Evolutionary conservation across 1,140 invertebrate species (phyloP).

Genomic region (Heliconius eleuchia): DNA sequence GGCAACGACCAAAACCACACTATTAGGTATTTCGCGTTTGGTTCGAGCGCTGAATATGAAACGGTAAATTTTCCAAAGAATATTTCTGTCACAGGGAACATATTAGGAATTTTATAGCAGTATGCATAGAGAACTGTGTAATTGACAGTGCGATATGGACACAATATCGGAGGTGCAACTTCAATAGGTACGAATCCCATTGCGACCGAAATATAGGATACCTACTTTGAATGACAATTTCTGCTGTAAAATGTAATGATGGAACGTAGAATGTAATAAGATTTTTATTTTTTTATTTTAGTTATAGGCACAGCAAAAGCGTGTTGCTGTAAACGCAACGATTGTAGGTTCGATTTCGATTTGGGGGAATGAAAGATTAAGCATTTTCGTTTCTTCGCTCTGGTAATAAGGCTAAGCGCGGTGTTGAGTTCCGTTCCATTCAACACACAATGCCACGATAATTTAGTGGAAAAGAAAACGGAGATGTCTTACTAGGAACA

Average conservation of each 20-base stretch:
- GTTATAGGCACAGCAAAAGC: too few relatives aligned
- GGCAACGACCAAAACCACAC: background rate
- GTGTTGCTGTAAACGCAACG: too few relatives aligned
- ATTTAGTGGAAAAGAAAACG: too few relatives aligned
- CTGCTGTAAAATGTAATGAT: background rate
- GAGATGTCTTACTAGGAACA: too few relatives aligned
- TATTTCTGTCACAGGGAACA: background rate
- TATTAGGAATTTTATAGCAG: constrained; percentile 2
- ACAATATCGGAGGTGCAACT: constrained; percentile 1
- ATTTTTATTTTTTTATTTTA: too few relatives aligned
- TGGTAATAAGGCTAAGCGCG: too few relatives aligned
- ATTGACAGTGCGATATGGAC: constrained; percentile 12
- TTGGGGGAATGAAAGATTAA: too few relatives aligned
- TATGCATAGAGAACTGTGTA: background rate
- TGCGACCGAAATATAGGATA: background rate
- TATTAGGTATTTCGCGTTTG: background rate
- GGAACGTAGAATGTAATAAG: background rate
- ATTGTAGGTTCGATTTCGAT: too few relatives aligned
- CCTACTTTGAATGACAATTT: background rate
- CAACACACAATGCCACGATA: too few relatives aligned
- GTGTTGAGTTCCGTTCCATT: too few relatives aligned
- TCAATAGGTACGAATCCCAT: constrained; percentile 1
- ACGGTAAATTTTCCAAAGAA: background rate
- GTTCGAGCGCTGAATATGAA: background rate
- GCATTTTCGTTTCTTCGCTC: too few relatives aligned